Evolutionary conservation across 2,113 vertebrate species (phyloP).

Genomic region (Melanotaenia duboulayi): DNA sequence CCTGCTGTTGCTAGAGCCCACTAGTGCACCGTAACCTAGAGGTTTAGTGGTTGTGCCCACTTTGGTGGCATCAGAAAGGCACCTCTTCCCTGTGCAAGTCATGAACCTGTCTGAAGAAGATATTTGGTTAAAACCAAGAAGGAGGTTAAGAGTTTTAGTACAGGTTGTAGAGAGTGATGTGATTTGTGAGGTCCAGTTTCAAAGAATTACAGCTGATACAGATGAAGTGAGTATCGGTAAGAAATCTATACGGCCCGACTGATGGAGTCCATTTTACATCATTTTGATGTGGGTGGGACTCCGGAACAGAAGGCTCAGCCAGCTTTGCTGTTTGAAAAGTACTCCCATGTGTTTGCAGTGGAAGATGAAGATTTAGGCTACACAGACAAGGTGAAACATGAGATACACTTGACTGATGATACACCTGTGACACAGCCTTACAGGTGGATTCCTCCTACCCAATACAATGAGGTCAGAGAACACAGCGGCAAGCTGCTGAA

Average conservation of each 20-base stretch:
- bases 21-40: neutral
- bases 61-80: neutral
- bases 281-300: neutral
- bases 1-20: neutral
- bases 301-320: neutral
- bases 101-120: constrained; percentile 3
- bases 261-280: neutral
- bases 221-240: neutral
- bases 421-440: neutral
- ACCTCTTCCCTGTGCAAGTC: neutral
- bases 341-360: constrained; percentile 4
- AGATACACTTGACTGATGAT: neutral
- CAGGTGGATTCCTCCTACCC: neutral
- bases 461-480: constrained; percentile 2
- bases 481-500: neutral
- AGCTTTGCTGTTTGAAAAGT: neutral
- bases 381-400: constrained; percentile 2
- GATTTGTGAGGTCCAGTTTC: neutral
- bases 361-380: neutral
- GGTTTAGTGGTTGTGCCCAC: neutral
- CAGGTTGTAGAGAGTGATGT: neutral
- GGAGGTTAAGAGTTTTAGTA: neutral
- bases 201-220: neutral
- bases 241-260: neutral
- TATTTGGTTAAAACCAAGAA: neutral